A percentile compares a stretch with the other conserved stretches of the same genome.
Evolutionary conservation across 2,888 invertebrate genomes (phyloP).

Genomic region (Ashinkailepas kermadecensis): DNA sequence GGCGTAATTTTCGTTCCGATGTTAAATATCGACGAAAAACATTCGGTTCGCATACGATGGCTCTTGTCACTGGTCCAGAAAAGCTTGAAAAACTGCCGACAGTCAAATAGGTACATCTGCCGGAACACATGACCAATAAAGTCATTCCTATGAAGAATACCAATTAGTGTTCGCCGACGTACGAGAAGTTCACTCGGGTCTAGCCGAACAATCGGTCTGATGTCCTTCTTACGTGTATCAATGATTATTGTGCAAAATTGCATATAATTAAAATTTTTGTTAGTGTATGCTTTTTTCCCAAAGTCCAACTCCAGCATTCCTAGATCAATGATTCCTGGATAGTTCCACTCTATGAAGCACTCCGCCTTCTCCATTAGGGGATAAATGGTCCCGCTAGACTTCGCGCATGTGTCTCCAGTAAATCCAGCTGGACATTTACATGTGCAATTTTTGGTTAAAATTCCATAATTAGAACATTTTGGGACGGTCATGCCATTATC

Average conservation of each 20-base stretch:
- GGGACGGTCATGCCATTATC: not conserved
- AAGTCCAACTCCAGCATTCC: not conserved
- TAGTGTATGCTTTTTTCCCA: not conserved
- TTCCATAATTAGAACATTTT: not conserved
- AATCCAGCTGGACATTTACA: not conserved
- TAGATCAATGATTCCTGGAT: not conserved
- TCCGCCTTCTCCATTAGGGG: not conserved
- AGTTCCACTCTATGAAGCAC: not conserved
- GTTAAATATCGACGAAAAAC: not conserved
- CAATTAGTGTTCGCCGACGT: not conserved
- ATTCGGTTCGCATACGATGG: not conserved
- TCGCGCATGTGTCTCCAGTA: not conserved
- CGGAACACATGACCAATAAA: not conserved
- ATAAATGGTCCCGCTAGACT: not conserved
- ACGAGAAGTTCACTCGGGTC: not conserved
- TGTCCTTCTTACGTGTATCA: not conserved
- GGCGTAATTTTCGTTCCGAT: not conserved
- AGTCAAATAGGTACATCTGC: not conserved
- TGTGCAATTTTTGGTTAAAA: not conserved
- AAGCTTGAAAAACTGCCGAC: not conserved
- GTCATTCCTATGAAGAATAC: not conserved
- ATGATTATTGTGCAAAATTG: not conserved
- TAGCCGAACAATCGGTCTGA: not conserved
- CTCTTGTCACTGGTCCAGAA: not conserved
- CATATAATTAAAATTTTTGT: not conserved